Evolutionary conservation across 64 coral and sea anemone genomes (phyloP), one percentile per base, ranked within the genome.

Genomic region (Catalaphyllia jardinei): DNA sequence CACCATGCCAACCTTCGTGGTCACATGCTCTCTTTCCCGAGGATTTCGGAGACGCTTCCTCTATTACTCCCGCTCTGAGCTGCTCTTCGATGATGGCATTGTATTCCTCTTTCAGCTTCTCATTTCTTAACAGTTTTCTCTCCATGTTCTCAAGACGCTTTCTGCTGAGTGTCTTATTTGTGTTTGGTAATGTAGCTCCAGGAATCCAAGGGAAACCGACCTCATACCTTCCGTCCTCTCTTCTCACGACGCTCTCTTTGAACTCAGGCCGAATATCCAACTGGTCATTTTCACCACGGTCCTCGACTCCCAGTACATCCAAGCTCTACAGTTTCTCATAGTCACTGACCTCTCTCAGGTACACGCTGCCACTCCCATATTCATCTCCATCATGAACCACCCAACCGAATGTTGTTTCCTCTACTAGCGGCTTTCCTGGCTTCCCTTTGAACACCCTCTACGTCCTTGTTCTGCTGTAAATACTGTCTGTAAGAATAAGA

Each of bases 281-380:
- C 27, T 69, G 57, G 25, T 80, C 91, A 72, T 79, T 82, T 50
- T 92, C 73, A 39, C 73, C 75, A 27, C 59, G 15, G 24, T 78
- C 90, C 49, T 86, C 90, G 0, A 87, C 30, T 3, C 74, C n/a
- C n/a, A n/a, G n/a, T n/a, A n/a, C n/a, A n/a, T n/a, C n/a, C n/a
- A n/a, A n/a, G n/a, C n/a, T n/a, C 87, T 89, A 89, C 0, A 78
- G 87, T 46, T 50, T 87, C 22, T 89, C 87, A 72, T 79, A 89
- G 57, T 87, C 25, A 29, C 60, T 79, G 17, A 73, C 72, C 7
- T 64, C 62, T 33, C 81, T 80, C 69, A 64, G 2, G 16, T 62
- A 55, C 42, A 52, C 74, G 29, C 80, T 60, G 12, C 19, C 33
- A 60, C 57, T 61, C 18, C 8, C n/a, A 60, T 90, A 90, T 4